Conservation (phyloP, 1,140 invertebrate genomes). For the Sipha flava region DNA sequence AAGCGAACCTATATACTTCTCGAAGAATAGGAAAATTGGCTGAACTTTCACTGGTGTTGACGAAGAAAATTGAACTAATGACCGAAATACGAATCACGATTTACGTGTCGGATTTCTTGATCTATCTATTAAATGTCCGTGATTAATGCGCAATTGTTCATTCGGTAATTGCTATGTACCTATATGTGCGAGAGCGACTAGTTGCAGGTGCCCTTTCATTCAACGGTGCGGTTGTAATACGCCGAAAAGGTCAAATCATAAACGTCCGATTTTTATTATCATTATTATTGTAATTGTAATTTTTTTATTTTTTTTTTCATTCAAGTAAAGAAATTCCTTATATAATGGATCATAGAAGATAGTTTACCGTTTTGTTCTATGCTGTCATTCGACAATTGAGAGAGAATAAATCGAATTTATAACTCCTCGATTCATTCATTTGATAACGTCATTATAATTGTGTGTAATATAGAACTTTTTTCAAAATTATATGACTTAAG, state of each 20-base stretch:
- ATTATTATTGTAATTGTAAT: neutral
- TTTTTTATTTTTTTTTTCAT: neutral
- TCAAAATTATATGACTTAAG: no score
- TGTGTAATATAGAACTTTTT: no score
- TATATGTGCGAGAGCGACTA: neutral
- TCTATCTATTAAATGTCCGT: slow-evolving; percentile 8
- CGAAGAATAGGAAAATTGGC: neutral
- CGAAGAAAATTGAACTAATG: slow-evolving; percentile 12
- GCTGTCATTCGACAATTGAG: no score
- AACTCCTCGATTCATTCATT: no score
- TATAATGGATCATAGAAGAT: no score
- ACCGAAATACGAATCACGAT: slow-evolving; percentile 13
- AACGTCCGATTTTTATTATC: neutral
- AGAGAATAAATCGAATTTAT: no score
- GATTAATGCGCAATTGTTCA: slow-evolving; percentile 16
- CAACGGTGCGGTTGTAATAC: neutral
- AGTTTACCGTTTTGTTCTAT: no score
- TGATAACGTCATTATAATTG: no score
- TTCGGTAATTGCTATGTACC: slow-evolving; percentile 5
- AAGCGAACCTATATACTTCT: neutral
- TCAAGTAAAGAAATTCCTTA: neutral
- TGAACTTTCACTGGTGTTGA: neutral
- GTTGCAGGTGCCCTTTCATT: no score
- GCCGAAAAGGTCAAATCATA: slow-evolving; percentile 19
- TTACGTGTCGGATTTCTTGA: slow-evolving; percentile 18